Evolutionary conservation across 2,797 vertebrate genomes (phyloP).

Genomic region (Mormyrops boulengeri): DNA sequence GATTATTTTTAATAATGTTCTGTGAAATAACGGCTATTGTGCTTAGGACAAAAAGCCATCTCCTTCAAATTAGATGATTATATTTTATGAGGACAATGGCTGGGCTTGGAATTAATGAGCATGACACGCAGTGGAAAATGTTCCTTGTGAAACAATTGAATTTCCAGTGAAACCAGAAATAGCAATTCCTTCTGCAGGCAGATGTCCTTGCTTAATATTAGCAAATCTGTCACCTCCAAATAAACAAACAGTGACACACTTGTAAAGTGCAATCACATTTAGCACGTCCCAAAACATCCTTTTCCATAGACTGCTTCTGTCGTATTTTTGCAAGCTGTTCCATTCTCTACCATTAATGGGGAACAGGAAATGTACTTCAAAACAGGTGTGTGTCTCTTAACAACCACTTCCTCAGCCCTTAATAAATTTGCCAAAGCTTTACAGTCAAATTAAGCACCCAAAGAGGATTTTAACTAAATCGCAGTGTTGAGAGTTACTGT

Average conservation of each 20-base stretch:
- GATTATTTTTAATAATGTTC: background rate
- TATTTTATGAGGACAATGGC: background rate
- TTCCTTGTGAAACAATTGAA: conserved; percentile 2
- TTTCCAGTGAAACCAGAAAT: background rate
- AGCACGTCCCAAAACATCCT: background rate
- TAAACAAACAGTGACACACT: background rate
- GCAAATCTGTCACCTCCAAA: background rate
- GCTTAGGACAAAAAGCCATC: background rate
- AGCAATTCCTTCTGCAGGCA: background rate
- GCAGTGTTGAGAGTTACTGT: conserved; percentile 45
- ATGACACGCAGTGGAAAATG: background rate
- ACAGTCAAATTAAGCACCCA: conserved; percentile 43
- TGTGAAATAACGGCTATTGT: background rate
- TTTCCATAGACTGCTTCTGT: background rate
- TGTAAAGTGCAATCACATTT: background rate
- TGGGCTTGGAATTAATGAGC: background rate
- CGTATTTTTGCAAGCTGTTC: background rate
- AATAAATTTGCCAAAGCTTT: conserved; percentile 52
- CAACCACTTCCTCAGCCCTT: conserved; percentile 44
- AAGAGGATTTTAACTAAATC: conserved; percentile 52
- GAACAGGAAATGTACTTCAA: background rate
- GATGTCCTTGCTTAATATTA: background rate
- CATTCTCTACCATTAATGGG: background rate
- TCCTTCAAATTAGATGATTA: background rate
- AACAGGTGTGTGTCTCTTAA: conserved; percentile 54